Conservation (phyloP, 2,113 vertebrate genomes). For the Martes martes region DNA sequence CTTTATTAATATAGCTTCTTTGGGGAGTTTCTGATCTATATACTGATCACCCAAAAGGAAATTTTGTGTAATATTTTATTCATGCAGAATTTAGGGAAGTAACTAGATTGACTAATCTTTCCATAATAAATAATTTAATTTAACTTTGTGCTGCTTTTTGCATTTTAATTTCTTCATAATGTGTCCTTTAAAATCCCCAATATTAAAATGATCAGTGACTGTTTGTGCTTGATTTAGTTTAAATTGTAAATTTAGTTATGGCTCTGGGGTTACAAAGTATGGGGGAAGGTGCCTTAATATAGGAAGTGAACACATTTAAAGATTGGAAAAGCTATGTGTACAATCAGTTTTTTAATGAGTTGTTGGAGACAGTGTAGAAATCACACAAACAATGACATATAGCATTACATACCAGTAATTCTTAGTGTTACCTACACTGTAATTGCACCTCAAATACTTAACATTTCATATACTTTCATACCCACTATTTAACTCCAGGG, state of each 20-base stretch:
- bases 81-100: conserved; percentile 62
- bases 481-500: background rate
- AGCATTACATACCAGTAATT: background rate
- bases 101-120: conserved; percentile 65
- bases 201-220: conserved; percentile 59
- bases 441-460: background rate
- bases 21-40: conserved; percentile 54
- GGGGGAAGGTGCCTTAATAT: background rate
- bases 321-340: background rate
- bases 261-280: background rate
- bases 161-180: conserved; percentile 64
- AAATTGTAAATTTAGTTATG: conserved; percentile 46
- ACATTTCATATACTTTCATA: background rate
- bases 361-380: background rate
- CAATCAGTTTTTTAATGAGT: background rate
- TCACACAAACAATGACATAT: background rate
- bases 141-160: conserved; percentile 53
- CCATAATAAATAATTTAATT: conserved; percentile 68
- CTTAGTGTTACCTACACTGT: background rate
- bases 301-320: conserved; percentile 3
- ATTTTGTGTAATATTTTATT: conserved; percentile 69
- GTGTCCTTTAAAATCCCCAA: conserved; percentile 29
- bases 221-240: conserved; percentile 38
- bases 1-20: conserved; percentile 55
- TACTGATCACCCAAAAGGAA: conserved; percentile 64